A percentile compares a stretch with the other conserved stretches of the same genome.
Conservation (phyloP, 2,888 invertebrate species). For the Orthosia gothica region DNA sequence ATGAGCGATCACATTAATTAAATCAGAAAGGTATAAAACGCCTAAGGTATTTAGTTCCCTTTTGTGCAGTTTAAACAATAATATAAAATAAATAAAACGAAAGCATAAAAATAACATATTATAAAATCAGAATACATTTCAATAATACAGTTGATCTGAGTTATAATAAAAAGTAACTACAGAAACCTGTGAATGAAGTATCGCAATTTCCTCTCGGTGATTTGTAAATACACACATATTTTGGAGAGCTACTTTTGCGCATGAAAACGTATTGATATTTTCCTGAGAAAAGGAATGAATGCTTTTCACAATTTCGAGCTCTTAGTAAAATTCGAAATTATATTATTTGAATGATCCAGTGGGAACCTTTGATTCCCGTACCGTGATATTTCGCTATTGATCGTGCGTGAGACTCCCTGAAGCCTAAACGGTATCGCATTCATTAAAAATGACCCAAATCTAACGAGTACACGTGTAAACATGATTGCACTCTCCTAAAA, state of each 20-base stretch:
- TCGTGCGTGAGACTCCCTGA: background rate
- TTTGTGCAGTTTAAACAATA: background rate
- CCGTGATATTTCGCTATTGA: slow-evolving; percentile 15
- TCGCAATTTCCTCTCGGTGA: slow-evolving; percentile 3
- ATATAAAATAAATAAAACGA: background rate
- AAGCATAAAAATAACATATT: background rate
- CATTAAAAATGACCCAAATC: slow-evolving; percentile 27
- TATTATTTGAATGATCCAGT: background rate
- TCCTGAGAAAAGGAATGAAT: slow-evolving; percentile 12
- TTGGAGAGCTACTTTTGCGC: background rate
- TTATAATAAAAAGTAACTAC: background rate
- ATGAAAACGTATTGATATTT: slow-evolving; percentile 16
- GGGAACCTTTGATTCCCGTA: slow-evolving; percentile 23
- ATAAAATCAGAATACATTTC: background rate
- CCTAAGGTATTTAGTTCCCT: background rate
- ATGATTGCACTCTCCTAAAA: slow-evolving; percentile 2
- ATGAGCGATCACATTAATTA: background rate
- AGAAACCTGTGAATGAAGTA: slow-evolving; percentile 12
- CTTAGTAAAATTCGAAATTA: slow-evolving; percentile 8
- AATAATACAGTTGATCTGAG: background rate
- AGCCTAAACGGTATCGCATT: background rate
- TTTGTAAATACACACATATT: slow-evolving; percentile 1
- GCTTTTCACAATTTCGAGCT: slow-evolving; percentile 19
- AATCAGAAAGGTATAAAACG: background rate
- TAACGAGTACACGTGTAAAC: background rate